Evolutionary conservation across 2,797 vertebrate species (phyloP), one percentile per base, ranked within the genome.

Genomic region (Manis crassicaudata): DNA sequence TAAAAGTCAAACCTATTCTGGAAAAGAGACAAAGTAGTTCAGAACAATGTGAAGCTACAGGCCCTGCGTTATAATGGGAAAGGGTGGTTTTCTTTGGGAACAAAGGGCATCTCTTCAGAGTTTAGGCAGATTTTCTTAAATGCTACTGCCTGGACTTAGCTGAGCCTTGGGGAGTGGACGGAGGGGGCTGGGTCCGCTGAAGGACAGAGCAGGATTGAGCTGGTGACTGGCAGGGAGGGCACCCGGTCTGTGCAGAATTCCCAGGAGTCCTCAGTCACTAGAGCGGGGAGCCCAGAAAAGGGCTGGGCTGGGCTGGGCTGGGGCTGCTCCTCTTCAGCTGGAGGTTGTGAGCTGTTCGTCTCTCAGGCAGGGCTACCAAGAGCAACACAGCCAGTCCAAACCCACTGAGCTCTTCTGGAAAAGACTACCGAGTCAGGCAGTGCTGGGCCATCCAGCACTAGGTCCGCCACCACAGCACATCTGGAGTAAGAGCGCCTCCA

Each of bases 1-100:
- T 82, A 88, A 83, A 75, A 77, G 29, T 16, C 83, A 54, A 93
- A 50, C 67, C 25, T 92, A 23, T 65, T 95, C 94, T 88, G 79
- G 88, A 67, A 77, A 92, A 90, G 70, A 94, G 88, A 95, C 63
- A 84, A 37, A 40, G 68, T 29, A 5, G 21, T 9, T 46, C 14
- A 3, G 76, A 81, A 81, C 62, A 68, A 2, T 23, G 70, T 37
- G 68, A 79, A 52, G 86, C 88, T 11, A 32, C 40, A 46, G 85
- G 35, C 70, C 17, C 58, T 65, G 81, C 10, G 7, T 21, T 10
- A 2, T 14, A 37, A 7, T 20, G 5, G 63, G 20, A 63, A 35
- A 50, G 54, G 46, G 84, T 32, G 70, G 52, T 50, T 58, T 52
- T 37, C 86, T 54, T 52, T 20, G 5, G 17, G 80, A 80, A 43